Conservation (phyloP, 2,113 vertebrate species). For the Melospiza melodia region DNA sequence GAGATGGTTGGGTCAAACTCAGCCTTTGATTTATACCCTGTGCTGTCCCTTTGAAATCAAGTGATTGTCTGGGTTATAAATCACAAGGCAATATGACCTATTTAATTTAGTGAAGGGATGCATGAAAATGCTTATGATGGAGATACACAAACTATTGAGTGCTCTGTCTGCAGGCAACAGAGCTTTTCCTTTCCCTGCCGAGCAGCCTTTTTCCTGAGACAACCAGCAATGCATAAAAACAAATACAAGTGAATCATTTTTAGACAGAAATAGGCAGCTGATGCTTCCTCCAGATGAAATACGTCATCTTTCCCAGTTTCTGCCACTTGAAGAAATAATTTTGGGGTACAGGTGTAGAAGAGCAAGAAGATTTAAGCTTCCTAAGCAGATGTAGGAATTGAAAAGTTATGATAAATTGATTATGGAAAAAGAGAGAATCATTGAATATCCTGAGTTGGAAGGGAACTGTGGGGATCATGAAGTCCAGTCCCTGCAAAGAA, state of each 20-base stretch:
- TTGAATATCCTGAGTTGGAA: not conserved
- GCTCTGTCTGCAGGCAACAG: not conserved
- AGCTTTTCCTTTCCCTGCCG: not conserved
- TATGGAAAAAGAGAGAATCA: not conserved
- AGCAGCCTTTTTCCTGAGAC: not conserved
- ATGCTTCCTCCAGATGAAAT: not conserved
- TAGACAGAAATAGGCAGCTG: not conserved
- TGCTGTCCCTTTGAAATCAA: conserved; percentile 27
- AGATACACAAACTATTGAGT: not conserved
- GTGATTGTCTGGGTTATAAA: not conserved
- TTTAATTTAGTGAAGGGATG: conserved; percentile 25
- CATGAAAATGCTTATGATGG: not conserved
- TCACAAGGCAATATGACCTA: not conserved
- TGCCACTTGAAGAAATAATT: not conserved
- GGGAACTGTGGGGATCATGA: fast-evolving
- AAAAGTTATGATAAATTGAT: not conserved
- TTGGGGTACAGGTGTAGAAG: not conserved
- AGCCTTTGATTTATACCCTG: conserved; percentile 29
- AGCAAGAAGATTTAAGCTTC: not conserved
- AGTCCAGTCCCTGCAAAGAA: not conserved
- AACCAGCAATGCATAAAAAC: not conserved
- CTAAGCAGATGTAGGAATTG: not conserved
- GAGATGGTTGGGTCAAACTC: conserved; percentile 12
- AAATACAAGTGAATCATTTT: not conserved
- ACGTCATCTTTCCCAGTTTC: not conserved